phyloP scores from a whole-genome alignment of 2,113 vertebrate species.

The Cryptotis parvus region DNA sequence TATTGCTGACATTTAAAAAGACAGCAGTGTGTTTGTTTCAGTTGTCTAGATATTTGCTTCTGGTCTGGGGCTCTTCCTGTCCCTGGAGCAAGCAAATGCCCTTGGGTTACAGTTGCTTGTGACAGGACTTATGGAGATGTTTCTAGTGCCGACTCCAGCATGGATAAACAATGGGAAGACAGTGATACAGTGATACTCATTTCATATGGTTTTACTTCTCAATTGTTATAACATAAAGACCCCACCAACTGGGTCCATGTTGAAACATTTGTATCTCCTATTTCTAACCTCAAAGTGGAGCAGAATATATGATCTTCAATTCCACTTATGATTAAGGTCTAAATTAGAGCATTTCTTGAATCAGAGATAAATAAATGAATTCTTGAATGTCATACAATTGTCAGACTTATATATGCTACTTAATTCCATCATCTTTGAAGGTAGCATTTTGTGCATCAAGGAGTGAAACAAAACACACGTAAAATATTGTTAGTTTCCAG shows the following conservation, averaged over 20 bases:
- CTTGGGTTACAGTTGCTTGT: too few relatives aligned
- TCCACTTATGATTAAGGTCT: not conserved
- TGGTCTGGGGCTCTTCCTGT: too few relatives aligned
- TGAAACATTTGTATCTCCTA: not conserved
- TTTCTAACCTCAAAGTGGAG: conserved; percentile 40
- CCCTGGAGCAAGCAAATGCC: too few relatives aligned
- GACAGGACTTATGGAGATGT: too few relatives aligned
- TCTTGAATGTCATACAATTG: not conserved
- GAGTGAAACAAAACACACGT: conserved; percentile 32
- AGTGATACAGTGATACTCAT: too few relatives aligned
- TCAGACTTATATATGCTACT: conserved; percentile 29
- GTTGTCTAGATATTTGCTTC: not conserved
- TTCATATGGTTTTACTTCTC: too few relatives aligned
- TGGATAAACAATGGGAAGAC: too few relatives aligned
- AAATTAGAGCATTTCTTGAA: conserved; percentile 9
- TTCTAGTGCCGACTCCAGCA: too few relatives aligned
- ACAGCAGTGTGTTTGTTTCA: not conserved
- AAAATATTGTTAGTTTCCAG: conserved; percentile 50
- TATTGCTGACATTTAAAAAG: not conserved
- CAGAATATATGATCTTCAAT: not conserved
- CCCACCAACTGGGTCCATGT: not conserved
- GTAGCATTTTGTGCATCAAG: not conserved
- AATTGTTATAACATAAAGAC: not conserved
- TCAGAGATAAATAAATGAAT: conserved; percentile 44
- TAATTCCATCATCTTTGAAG: conserved; percentile 60